Evolutionary conservation across 2,113 vertebrate genomes (phyloP).

Genomic region (Calyptommatus sinebrachiatus): DNA sequence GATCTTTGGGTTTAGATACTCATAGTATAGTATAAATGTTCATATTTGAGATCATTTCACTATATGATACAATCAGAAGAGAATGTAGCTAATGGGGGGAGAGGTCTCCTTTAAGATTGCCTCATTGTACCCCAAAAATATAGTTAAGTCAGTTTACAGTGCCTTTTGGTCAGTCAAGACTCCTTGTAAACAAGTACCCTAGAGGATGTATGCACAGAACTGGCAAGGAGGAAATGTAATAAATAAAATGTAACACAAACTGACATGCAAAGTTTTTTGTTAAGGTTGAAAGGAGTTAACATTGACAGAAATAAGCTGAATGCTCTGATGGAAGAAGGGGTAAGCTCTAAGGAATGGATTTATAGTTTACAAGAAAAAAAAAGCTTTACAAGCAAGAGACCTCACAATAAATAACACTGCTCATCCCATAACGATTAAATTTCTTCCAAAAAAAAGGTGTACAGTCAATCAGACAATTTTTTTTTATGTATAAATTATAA

Average conservation of each 20-base stretch:
- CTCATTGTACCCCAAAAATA: conserved; percentile 59
- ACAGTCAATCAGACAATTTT: conserved; percentile 97
- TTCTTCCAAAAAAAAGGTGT: conserved; percentile 88
- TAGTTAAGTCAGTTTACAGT: conserved; percentile 66
- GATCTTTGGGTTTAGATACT: conserved; percentile 63
- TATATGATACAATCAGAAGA: conserved; percentile 45
- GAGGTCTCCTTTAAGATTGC: conserved; percentile 63
- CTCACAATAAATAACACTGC: conserved; percentile 99
- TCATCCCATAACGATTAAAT: conserved; percentile 99
- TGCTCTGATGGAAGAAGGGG: conserved; percentile 66
- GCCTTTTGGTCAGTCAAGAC: conserved; percentile 95
- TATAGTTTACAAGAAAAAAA: conserved; percentile 82
- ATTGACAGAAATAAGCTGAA: conserved; percentile 78
- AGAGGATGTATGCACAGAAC: conserved; percentile 88
- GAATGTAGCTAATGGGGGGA: conserved; percentile 51
- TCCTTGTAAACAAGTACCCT: conserved; percentile 95
- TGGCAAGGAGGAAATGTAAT: conserved; percentile 88
- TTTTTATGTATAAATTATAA: conserved; percentile 99
- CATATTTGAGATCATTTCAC: conserved; percentile 38
- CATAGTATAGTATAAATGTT: conserved; percentile 45
- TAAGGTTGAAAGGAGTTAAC: conserved; percentile 77
- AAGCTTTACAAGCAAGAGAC: conserved; percentile 94
- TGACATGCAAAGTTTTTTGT: conserved; percentile 86
- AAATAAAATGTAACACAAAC: conserved; percentile 95
- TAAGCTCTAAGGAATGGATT: conserved; percentile 93